Base-by-base conservation (phyloP, 1,140 invertebrate species). In the Glossosoma conforme region DNA sequence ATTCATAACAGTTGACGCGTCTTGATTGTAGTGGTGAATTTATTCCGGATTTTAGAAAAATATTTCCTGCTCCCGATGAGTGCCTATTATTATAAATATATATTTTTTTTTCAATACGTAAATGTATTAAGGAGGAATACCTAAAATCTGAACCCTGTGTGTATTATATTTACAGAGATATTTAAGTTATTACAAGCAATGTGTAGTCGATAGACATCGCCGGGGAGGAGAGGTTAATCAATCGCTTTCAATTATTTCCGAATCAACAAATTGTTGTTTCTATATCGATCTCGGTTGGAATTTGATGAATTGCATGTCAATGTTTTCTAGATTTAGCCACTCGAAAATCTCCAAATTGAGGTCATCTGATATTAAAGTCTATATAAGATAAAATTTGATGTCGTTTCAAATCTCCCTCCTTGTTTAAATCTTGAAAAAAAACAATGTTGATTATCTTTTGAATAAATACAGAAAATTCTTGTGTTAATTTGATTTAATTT, bases 381-480 rank as follows among this genome's bases (percentile, higher is more conserved):
- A 49, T 49, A 41, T 49, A 49, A 41, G 24, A 49, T 49, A 49
- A 43, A 49, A 41, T 49, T 49, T 49, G 30, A 40, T 30, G 28
- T 38, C 30, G 40, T 33, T 42, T 25, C 36, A 49, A 49, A 49
- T 41, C 30, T 11, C 20, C 35, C 22, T 11, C 20, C 40, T 22
- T 41, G 46, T 21, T 21, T 49, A 20, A 42, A 41, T 41, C 15
- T 32, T 40, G 19, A 30, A 46, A 36, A 49, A 43, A 49, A 49
- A 14, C 41, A n/a, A n/a, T 4, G 11, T 41, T 22, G n/a, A 41
- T 25, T 22, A 24, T 14, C 18, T 17, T 8, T 22, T 41, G 5
- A 18, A 21, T 46, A 5, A 46, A 15, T 11, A 36, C 32, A 10
- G 32, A 46, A 46, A 36, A 40, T 46, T 46, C 17, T 46, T 46